Conservation (phyloP, 2,797 vertebrate genomes). For the Phyllotis vaccarum region DNA sequence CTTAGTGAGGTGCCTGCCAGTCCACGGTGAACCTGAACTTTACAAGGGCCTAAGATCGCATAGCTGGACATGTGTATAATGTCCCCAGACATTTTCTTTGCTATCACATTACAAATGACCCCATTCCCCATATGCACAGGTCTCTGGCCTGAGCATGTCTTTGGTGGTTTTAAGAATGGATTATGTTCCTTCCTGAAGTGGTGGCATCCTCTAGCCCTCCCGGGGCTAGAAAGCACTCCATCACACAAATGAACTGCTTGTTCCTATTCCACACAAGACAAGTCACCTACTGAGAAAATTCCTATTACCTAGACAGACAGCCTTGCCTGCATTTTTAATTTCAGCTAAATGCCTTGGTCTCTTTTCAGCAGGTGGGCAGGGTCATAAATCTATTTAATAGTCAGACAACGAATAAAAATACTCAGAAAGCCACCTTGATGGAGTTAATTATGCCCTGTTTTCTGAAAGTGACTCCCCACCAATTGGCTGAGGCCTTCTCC, state of each 20-base stretch:
- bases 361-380: constrained; percentile 80
- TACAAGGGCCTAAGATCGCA: not conserved
- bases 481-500: constrained; percentile 21
- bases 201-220: constrained; percentile 88
- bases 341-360: constrained; percentile 80
- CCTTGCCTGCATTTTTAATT: constrained; percentile 86
- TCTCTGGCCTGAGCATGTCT: constrained; percentile 71
- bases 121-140: constrained; percentile 19
- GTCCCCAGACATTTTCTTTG: constrained; percentile 73
- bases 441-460: constrained; percentile 79
- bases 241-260: constrained; percentile 90
- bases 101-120: constrained; percentile 81
- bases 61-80: constrained; percentile 4
- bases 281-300: constrained; percentile 83
- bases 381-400: constrained; percentile 86
- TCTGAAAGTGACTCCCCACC: constrained; percentile 67
- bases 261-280: constrained; percentile 83
- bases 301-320: constrained; percentile 85
- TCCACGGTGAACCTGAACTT: not conserved
- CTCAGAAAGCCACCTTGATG: constrained; percentile 72
- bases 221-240: constrained; percentile 90
- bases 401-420: constrained; percentile 77
- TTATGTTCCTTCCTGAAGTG: constrained; percentile 85
- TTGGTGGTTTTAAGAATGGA: constrained; percentile 85
- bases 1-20: not conserved